Percentiles rank a stretch among this genome's conserved stretches.
Conservation (phyloP, 2,888 invertebrate genomes). For the Ametastegia equiseti region DNA sequence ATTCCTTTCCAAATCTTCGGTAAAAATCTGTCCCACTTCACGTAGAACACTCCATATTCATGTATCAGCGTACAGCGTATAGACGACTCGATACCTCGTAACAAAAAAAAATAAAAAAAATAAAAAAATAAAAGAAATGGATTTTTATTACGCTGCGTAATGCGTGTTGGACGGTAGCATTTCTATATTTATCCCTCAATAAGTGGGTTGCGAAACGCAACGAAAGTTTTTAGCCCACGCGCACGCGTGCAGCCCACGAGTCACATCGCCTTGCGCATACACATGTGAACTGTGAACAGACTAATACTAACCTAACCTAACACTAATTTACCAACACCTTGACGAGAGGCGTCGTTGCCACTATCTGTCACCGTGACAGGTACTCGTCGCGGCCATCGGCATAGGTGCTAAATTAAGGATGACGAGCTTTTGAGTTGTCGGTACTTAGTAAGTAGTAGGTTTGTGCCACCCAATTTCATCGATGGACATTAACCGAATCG, state of each 20-base stretch:
- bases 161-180: slow-evolving; percentile 26
- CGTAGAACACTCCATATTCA: no score
- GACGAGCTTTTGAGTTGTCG: slow-evolving; percentile 1
- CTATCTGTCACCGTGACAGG: slow-evolving; percentile 36
- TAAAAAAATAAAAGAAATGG: slow-evolving; percentile 24
- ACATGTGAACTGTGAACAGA: not conserved
- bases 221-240: slow-evolving; percentile 41
- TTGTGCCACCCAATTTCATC: not conserved
- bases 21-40: no score
- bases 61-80: no score
- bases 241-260: slow-evolving; percentile 41
- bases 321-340: not conserved
- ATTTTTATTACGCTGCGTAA: slow-evolving; percentile 5
- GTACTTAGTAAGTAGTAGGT: not conserved
- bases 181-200: slow-evolving; percentile 39
- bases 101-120: no score
- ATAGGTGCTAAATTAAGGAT: slow-evolving; percentile 37
- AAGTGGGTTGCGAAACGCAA: slow-evolving; percentile 45
- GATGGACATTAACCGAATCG: not conserved
- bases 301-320: not conserved
- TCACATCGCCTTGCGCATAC: not conserved
- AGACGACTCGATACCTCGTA: not conserved
- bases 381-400: slow-evolving; percentile 15
- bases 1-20: no score
- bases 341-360: not conserved